Evolutionary conservation across 2,113 vertebrate species (phyloP), one percentile per base, ranked within the genome.

Genomic region (Oncorhynchus masou): DNA sequence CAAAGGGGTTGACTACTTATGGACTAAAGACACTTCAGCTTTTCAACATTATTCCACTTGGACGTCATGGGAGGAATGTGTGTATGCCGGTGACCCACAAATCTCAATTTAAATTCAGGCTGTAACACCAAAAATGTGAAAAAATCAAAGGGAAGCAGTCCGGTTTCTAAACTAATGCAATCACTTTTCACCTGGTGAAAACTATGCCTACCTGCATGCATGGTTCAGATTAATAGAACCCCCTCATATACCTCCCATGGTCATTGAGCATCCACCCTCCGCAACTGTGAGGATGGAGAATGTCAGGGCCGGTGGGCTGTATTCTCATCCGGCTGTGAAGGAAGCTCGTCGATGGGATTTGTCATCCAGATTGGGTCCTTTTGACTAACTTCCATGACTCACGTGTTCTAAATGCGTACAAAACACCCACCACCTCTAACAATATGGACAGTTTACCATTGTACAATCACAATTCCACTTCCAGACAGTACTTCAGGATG

Each of bases 381-480:
- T 70, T 70, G 75, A 84, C 73, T 79, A 70, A 78, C 71, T 70
- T 79, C 70, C 51, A 84, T 90, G 88, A 89, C 80, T 91, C 88
- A 90, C 86, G 25, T 85, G 80, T 78, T 60, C 76, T 67, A 31
- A 80, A 90, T 87, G 25, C 81, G 78, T 78, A 51, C 76, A 68
- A 31, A 80, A 84, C 86, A 77, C 85, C 84, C 81, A 89, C 85
- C 34, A 20, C 71, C 45, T 78, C 29, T 76, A 74, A 71, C 65
- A 68, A 49, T 48, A 67, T 76, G 74, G 60, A 79, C 75, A 77
- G 78, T 80, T 70, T 80, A 25, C 78, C 71, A 85, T 84, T 89
- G 39, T 9, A 45, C 39, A 11, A 45, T 45, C 39, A 45, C 39
- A 45, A 81, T 87, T 19, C 27, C 45, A 24, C 39, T 29, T 76